Evolutionary conservation across 1,140 invertebrate species (phyloP).

Genomic region (Potamilus streckersoni): DNA sequence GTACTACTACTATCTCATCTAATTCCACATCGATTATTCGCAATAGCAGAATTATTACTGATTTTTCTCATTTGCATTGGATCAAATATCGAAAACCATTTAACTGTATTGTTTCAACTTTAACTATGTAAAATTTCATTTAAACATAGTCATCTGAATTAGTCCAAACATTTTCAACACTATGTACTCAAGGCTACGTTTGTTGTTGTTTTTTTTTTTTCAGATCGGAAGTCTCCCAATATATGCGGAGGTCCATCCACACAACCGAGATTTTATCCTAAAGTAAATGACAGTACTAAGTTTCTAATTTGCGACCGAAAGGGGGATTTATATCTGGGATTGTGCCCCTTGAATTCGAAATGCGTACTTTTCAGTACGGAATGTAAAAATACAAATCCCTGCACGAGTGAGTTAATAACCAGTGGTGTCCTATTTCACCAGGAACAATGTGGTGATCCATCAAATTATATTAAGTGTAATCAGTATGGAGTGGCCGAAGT

Average conservation of each 20-base stretch:
- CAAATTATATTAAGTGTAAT: constrained; percentile 14
- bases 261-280: constrained; percentile 15
- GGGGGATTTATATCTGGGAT: constrained; percentile 7
- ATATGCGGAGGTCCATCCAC: neutral
- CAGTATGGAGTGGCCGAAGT: constrained; percentile 20
- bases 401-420: constrained; percentile 2
- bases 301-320: constrained; percentile 29
- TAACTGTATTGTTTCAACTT: too few species aligned
- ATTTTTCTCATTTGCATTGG: too few species aligned
- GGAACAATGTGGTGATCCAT: constrained; percentile 20
- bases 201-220: neutral
- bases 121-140: too few species aligned
- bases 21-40: too few species aligned
- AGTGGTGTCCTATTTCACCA: constrained; percentile 5
- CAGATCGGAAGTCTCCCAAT: constrained; percentile 3
- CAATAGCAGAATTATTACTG: too few species aligned
- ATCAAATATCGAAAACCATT: too few species aligned
- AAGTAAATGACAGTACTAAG: constrained; percentile 12
- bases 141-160: too few species aligned
- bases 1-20: too few species aligned
- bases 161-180: too few species aligned
- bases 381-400: constrained; percentile 27
- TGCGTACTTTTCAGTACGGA: constrained; percentile 19
- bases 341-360: constrained; percentile 17
- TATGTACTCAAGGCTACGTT: neutral